Base-by-base conservation (phyloP, 2,113 vertebrate genomes). In the Oenanthe oenanthe region DNA sequence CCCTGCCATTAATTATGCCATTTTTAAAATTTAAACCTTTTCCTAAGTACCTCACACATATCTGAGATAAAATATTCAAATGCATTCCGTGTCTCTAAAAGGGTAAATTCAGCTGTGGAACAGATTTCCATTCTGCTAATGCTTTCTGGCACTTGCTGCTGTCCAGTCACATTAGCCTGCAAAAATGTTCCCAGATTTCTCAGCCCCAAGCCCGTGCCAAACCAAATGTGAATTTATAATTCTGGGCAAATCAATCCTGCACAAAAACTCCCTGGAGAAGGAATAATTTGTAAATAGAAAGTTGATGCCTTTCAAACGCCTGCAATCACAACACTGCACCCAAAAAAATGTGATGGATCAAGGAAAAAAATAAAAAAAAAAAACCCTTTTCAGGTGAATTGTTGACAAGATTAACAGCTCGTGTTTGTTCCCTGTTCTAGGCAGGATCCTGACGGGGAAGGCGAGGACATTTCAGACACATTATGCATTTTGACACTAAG, bases 61-160 rank as follows among this genome's bases (percentile, higher is more conserved):
- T 85, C 63, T 84, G 85, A 97, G 93, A 97, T 97, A 95, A 97
- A 96, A 96, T 90, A 98, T 97, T 97, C 94, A 97, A 97, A 97
- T 93, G 85, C 77, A 96, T 95, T 92, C 97, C 36, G 60, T 83
- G 92, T 82, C 95, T 95, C 21, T 81, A 86, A 96, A 97, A 96
- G 87, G 70, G 88, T 74, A 97, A 96, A 96, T 96, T 96, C 96
- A 93, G 92, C 95, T 81, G 12, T 87, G 97, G 85, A 96, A 72
- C 92, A 76, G 72, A 96, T 96, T 96, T 95, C 95, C 93, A 96
- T 97, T 97, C 96, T 94, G 87, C 85, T 96, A 96, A 97, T 95
- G 97, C 93, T 94, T 89, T 70, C 72, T 97, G 97, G 95, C 97
- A 97, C 95, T 95, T 92, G 65, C 87, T 68, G 94, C 91, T 93